Evolutionary conservation across 1,140 invertebrate species (phyloP).

Genomic region (Chymomyza costata): DNA sequence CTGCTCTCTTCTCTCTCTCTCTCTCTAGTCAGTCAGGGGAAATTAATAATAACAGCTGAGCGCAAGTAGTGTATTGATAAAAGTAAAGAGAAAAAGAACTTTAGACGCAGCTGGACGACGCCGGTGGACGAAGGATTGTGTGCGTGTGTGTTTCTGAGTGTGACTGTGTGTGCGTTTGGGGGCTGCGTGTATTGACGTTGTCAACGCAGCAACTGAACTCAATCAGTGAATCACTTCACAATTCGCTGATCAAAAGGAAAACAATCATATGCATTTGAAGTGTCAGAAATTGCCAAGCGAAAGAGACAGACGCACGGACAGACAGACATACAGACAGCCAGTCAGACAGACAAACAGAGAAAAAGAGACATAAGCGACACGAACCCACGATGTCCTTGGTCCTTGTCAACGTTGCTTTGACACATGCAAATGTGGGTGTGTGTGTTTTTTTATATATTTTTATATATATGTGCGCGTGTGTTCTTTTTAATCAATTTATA

Average conservation of each 20-base stretch:
- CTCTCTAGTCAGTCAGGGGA: too few relatives aligned
- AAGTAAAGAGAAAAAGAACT: too few relatives aligned
- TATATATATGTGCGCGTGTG: conserved; percentile 40
- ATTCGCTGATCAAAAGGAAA: conserved; percentile 72
- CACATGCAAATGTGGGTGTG: conserved; percentile 47
- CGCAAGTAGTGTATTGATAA: too few relatives aligned
- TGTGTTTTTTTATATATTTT: conserved; percentile 9
- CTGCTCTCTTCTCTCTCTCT: too few relatives aligned
- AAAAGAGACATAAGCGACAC: too few relatives aligned
- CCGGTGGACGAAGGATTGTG: conserved; percentile 10
- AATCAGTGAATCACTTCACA: conserved; percentile 73
- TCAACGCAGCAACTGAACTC: conserved; percentile 66
- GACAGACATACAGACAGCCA: too few relatives aligned
- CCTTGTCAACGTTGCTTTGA: conserved; percentile 47
- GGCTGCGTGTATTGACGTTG: conserved; percentile 62
- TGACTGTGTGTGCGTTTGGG: conserved; percentile 15
- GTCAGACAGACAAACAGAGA: too few relatives aligned
- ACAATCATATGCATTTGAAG: conserved; percentile 73
- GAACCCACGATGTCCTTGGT: too few relatives aligned
- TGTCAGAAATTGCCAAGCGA: conserved; percentile 65
- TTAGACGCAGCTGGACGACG: too few relatives aligned
- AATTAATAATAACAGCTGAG: too few relatives aligned
- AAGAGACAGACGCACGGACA: not conserved
- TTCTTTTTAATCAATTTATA: conserved; percentile 74
- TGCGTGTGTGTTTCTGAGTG: conserved; percentile 10